Conservation (phyloP, 2,113 vertebrate species). For the Sterrhoptilus dennistouni region DNA sequence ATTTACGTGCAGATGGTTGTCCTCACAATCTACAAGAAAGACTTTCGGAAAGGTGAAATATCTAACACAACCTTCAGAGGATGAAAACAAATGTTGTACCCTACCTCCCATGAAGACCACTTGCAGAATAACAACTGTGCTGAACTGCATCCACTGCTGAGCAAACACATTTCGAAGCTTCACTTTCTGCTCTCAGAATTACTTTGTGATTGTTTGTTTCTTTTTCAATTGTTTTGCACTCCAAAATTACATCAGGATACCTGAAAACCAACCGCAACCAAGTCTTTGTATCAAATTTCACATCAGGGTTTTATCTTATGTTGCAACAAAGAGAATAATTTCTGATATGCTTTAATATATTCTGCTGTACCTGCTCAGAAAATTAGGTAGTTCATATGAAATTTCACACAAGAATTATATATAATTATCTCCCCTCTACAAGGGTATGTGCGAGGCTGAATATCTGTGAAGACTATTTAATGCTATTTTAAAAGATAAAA, state of each 20-base stretch:
- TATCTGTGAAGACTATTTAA: constrained; percentile 23
- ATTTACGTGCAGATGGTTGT: background rate
- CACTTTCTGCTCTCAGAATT: background rate
- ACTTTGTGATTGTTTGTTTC: background rate
- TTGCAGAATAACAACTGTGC: background rate
- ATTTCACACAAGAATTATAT: constrained; percentile 11
- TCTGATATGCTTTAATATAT: background rate
- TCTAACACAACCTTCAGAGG: background rate
- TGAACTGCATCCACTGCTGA: background rate
- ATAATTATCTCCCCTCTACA: constrained; percentile 20
- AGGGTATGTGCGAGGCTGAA: background rate
- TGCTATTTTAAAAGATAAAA: constrained; percentile 30
- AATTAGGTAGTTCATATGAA: background rate
- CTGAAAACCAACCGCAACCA: background rate
- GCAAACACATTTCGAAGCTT: background rate
- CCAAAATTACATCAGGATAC: background rate
- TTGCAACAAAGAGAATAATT: background rate
- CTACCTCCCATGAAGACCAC: background rate
- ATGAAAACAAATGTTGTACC: background rate
- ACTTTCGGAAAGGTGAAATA: background rate
- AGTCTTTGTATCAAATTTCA: background rate
- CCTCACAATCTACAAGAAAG: background rate
- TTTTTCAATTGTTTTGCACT: background rate
- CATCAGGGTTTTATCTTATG: background rate
- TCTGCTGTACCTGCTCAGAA: background rate